These are phyloP conservation scores for Oegoconia quadripuncta DNA, from an alignment of 2,888 invertebrate genomes.

Conservation along the genomic window DNA sequence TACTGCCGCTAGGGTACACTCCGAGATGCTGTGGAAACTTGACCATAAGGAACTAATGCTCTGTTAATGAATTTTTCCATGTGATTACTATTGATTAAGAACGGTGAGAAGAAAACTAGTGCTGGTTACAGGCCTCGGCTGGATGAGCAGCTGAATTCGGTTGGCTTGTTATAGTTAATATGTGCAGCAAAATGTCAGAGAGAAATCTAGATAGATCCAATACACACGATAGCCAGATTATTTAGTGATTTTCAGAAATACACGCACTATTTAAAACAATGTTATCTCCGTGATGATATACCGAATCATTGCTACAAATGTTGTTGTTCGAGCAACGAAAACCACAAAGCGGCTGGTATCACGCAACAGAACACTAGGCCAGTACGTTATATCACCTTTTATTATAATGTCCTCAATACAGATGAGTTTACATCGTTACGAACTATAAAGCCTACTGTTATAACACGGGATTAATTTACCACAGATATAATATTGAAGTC, in stretches of 20 bases:
- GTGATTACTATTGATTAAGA: too few species aligned
- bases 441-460: too few species aligned
- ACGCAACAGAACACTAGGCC: constrained; percentile 54
- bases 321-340: constrained; percentile 14
- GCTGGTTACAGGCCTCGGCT: too few species aligned
- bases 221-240: constrained; percentile 32
- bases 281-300: constrained; percentile 12
- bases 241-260: constrained; percentile 15
- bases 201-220: constrained; percentile 3
- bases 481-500: constrained; percentile 52
- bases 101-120: too few species aligned
- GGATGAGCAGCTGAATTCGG: too few species aligned
- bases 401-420: constrained; percentile 35
- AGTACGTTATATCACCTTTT: constrained; percentile 43
- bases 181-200: background rate
- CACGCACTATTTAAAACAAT: background rate
- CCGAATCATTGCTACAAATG: constrained; percentile 18
- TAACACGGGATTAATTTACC: constrained; percentile 58
- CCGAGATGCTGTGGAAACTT: constrained; percentile 27
- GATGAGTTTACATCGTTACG: constrained; percentile 52
- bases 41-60: constrained; percentile 26
- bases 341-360: background rate
- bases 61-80: too few species aligned
- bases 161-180: background rate
- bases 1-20: constrained; percentile 45